A percentile compares a stretch with the other conserved stretches of the same genome.
Evolutionary conservation across 2,888 invertebrate species (phyloP).

Genomic region (Hoplodrina blanda): DNA sequence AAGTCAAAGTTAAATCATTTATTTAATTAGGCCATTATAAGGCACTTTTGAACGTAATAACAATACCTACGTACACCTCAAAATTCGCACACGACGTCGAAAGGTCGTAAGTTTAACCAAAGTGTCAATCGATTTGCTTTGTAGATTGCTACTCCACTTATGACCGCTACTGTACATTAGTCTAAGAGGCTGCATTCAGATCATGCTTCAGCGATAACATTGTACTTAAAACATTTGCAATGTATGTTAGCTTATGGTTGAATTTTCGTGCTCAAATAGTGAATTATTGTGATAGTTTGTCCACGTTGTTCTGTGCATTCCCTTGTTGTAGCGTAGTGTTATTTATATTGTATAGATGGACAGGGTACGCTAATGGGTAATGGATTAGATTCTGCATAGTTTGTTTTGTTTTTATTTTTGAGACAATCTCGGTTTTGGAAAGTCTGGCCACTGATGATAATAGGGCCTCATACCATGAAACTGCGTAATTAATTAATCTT

Average conservation of each 20-base stretch:
- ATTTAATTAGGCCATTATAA: too few relatives aligned
- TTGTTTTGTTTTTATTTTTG: background rate
- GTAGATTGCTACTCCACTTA: too few relatives aligned
- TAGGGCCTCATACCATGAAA: too few relatives aligned
- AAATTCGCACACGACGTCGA: too few relatives aligned
- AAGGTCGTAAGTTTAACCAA: too few relatives aligned
- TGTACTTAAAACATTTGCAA: constrained; percentile 48
- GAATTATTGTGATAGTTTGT: constrained; percentile 68
- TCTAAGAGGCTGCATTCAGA: constrained; percentile 10
- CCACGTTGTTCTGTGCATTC: constrained; percentile 65
- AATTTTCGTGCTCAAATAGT: constrained; percentile 69
- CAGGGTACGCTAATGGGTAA: constrained; percentile 57
- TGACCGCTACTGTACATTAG: background rate
- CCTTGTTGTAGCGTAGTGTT: constrained; percentile 59
- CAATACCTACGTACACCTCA: too few relatives aligned
- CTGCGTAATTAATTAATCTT: too few relatives aligned
- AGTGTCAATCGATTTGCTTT: too few relatives aligned
- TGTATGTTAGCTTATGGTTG: constrained; percentile 36
- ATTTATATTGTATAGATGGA: constrained; percentile 51
- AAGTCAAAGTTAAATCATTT: too few relatives aligned
- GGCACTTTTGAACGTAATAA: too few relatives aligned
- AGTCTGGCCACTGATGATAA: background rate
- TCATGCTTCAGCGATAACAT: constrained; percentile 10
- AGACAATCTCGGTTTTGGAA: background rate
- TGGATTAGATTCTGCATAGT: constrained; percentile 21